Percentiles rank a stretch among this genome's conserved stretches.
phyloP scores from a whole-genome alignment of 2,888 invertebrate genomes.

The Amaurobius ferox region DNA sequence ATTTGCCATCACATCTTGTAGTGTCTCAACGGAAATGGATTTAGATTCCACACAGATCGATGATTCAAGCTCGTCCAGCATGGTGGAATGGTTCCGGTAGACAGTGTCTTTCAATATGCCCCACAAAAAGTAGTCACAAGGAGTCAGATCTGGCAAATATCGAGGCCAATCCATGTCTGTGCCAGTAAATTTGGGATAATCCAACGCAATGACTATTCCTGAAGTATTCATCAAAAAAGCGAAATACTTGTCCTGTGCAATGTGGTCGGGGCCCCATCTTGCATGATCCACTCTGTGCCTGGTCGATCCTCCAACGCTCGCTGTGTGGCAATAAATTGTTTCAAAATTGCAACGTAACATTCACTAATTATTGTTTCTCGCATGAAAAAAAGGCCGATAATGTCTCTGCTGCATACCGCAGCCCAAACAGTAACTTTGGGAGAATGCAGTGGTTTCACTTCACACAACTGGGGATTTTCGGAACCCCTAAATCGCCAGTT shows the following conservation, averaged over 20 bases:
- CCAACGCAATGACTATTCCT: slow-evolving; percentile 15
- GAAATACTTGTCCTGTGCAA: background rate
- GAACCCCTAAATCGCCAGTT: too few species aligned
- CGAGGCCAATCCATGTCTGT: slow-evolving; percentile 14
- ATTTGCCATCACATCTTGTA: too few species aligned
- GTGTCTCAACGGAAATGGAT: too few species aligned
- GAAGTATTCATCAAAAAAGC: slow-evolving; percentile 20
- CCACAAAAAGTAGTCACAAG: background rate
- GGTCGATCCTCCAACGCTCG: slow-evolving; percentile 10
- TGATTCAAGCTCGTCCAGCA: too few species aligned
- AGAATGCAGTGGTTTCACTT: slow-evolving; percentile 25
- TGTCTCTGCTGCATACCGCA: slow-evolving; percentile 1
- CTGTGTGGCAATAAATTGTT: slow-evolving; percentile 9
- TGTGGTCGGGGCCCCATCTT: slow-evolving; percentile 12
- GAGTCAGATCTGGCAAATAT: background rate
- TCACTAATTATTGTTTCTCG: too few species aligned
- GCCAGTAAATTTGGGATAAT: background rate
- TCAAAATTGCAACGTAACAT: slow-evolving; percentile 5
- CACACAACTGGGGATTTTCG: too few species aligned
- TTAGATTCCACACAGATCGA: too few species aligned
- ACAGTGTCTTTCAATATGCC: slow-evolving; percentile 15
- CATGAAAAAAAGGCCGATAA: slow-evolving; percentile 10
- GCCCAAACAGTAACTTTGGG: slow-evolving; percentile 11
- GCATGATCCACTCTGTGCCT: slow-evolving; percentile 13
- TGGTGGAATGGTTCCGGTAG: too few species aligned